phyloP scores from a whole-genome alignment of 2,888 invertebrate species.

The Eubasilissa splendida region DNA sequence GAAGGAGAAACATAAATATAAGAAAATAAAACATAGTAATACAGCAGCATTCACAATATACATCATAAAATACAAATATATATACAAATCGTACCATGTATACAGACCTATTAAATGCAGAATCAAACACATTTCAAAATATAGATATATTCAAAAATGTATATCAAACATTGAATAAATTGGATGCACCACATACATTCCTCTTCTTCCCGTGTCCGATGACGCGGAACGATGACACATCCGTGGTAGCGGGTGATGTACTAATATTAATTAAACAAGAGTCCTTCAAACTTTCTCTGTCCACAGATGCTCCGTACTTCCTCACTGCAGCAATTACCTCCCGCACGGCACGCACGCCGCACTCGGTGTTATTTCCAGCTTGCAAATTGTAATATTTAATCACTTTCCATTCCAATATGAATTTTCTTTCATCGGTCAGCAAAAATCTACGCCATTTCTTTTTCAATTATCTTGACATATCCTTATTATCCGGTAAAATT shows the following conservation, averaged over 20 bases:
- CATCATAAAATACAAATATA: slow-evolving; percentile 66
- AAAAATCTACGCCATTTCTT: too few species aligned
- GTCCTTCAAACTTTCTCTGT: slow-evolving; percentile 15
- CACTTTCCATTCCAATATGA: too few species aligned
- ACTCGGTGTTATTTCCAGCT: too few species aligned
- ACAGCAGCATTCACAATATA: slow-evolving; percentile 57
- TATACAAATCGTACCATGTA: slow-evolving; percentile 64
- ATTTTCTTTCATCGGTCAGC: too few species aligned
- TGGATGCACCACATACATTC: slow-evolving; percentile 59
- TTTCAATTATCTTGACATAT: too few species aligned
- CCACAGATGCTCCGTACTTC: slow-evolving; percentile 1
- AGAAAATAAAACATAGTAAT: slow-evolving; percentile 31
- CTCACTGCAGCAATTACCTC: neutral
- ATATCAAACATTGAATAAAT: slow-evolving; percentile 63
- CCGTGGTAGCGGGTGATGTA: slow-evolving; percentile 2
- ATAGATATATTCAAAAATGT: slow-evolving; percentile 58
- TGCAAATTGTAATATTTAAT: too few species aligned
- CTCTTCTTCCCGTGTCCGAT: slow-evolving; percentile 13
- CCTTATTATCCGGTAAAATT: too few species aligned
- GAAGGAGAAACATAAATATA: slow-evolving; percentile 11
- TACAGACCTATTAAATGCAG: slow-evolving; percentile 60
- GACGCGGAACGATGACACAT: slow-evolving; percentile 1
- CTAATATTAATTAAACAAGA: slow-evolving; percentile 22
- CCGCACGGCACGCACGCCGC: too few species aligned
- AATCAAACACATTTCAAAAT: slow-evolving; percentile 58